Evolutionary conservation across 2,888 invertebrate genomes (phyloP), one percentile per base, ranked within the genome.

Genomic region (Caenorhabditis imperialis): DNA sequence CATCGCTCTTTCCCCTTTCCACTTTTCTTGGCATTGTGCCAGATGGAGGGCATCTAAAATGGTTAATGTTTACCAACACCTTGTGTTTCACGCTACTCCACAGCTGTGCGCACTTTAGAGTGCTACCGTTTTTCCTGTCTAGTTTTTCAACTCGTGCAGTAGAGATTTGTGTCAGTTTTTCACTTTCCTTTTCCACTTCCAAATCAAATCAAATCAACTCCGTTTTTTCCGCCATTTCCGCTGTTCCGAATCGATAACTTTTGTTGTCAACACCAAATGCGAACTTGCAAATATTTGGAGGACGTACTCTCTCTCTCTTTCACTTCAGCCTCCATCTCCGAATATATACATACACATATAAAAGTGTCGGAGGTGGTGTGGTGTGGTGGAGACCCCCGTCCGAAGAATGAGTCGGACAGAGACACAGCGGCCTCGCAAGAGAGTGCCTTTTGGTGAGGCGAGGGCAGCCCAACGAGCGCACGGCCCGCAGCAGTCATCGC

Each of bases 201-300:
- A 35, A 63, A 48, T 55, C 44, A 45, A 27, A 40, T 54, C 14
- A n/a, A n/a, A n/a, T n/a, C n/a, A n/a, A n/a, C n/a, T n/a, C n/a
- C n/a, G n/a, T n/a, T n/a, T n/a, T n/a, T n/a, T n/a, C n/a, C n/a
- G n/a, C n/a, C n/a, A n/a, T n/a, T n/a, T n/a, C n/a, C n/a, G n/a
- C 27, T 47, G 53, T 70, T 70, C 70, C 48, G 47, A 60, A 70
- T 70, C 60, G 42, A 61, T 55, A 54, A 61, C 70, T 45, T 40
- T 44, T 53, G 40, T 70, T 61, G 60, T 45, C 69, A 55, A 40
- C 48, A 60, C 54, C 51, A 60, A 54, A 42, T 16, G 16, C 40
- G 40, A 70, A 70, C 70, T 70, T 61, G 60, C 70, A 70, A 61
- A 70, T 70, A 70, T 70, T 70, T 70, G 55, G 54, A 70, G 70